Evolutionary conservation across 2,113 vertebrate genomes (phyloP).

Genomic region (Silurus meridionalis): DNA sequence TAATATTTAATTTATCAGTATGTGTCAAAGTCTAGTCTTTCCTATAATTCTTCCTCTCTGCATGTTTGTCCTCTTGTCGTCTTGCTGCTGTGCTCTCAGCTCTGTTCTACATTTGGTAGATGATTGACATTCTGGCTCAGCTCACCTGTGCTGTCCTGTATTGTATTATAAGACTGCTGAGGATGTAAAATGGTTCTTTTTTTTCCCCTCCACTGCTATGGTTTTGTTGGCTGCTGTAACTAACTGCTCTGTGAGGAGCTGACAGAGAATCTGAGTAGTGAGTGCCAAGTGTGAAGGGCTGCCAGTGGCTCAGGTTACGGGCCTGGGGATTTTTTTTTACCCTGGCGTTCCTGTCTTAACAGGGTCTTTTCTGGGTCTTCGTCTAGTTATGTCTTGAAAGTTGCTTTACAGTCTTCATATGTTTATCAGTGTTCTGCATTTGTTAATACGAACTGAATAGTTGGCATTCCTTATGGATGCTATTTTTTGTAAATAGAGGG

Average conservation of each 20-base stretch:
- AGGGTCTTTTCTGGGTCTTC: neutral
- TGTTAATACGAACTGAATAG: neutral
- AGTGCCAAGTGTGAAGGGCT: slow-evolving; percentile 35
- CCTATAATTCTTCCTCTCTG: neutral
- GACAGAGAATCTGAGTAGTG: slow-evolving; percentile 30
- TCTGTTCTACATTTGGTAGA: neutral
- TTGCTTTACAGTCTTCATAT: slow-evolving; percentile 1
- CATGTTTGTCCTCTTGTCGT: neutral
- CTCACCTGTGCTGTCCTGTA: slow-evolving; percentile 23
- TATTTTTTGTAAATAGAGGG: neutral
- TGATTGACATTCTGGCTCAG: neutral
- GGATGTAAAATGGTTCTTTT: slow-evolving; percentile 11
- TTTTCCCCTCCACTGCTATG: slow-evolving; percentile 53
- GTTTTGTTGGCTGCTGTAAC: slow-evolving; percentile 53
- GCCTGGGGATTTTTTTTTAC: slow-evolving; percentile 52
- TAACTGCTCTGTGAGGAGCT: slow-evolving; percentile 13
- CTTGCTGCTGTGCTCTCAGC: neutral
- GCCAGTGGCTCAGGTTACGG: slow-evolving; percentile 63
- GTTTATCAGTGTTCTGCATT: slow-evolving; percentile 5
- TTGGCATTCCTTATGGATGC: neutral
- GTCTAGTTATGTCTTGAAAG: neutral
- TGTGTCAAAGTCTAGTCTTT: neutral
- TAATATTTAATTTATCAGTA: neutral
- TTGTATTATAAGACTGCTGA: neutral
- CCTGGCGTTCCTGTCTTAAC: slow-evolving; percentile 36